Conservation (phyloP, 2,113 vertebrate genomes). For the Eleginops maclovinus region DNA sequence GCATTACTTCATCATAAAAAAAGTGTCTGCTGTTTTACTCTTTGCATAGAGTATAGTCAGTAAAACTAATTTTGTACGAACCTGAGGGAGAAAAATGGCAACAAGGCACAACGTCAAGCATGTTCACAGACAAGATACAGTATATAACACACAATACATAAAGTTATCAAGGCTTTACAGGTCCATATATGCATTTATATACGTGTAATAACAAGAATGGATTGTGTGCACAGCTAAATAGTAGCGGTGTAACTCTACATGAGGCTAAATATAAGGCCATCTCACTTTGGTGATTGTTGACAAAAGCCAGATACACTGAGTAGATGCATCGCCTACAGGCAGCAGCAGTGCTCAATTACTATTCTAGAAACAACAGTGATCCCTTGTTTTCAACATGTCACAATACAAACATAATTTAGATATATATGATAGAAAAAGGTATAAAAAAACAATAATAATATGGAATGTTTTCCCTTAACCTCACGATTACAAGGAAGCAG, state of each 20-base stretch:
- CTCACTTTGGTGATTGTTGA: slow-evolving; percentile 76
- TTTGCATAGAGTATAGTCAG: slow-evolving; percentile 64
- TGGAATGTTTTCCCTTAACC: slow-evolving; percentile 79
- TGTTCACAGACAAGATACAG: slow-evolving; percentile 52
- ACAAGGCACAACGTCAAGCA: slow-evolving; percentile 68
- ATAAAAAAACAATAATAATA: slow-evolving; percentile 49
- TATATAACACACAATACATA: slow-evolving; percentile 52
- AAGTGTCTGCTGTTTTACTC: slow-evolving; percentile 31
- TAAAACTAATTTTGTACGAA: slow-evolving; percentile 46
- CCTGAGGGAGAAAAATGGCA: slow-evolving; percentile 78
- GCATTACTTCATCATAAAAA: slow-evolving; percentile 51
- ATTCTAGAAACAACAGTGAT: slow-evolving; percentile 72
- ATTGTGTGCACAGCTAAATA: slow-evolving; percentile 45
- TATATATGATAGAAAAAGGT: slow-evolving; percentile 27
- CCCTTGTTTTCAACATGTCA: slow-evolving; percentile 72
- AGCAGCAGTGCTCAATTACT: slow-evolving; percentile 65
- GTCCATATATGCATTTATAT: slow-evolving; percentile 47
- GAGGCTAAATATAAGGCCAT: slow-evolving; percentile 43
- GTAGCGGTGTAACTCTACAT: slow-evolving; percentile 21
- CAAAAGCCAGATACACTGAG: slow-evolving; percentile 36
- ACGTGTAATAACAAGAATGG: slow-evolving; percentile 44
- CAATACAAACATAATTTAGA: slow-evolving; percentile 50
- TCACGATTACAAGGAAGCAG: slow-evolving; percentile 33
- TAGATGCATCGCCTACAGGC: slow-evolving; percentile 45
- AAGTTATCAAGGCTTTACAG: slow-evolving; percentile 63